These are phyloP conservation scores for Phortica okadai DNA, from an alignment of 2,888 invertebrate species.

Conservation along the genomic window DNA sequence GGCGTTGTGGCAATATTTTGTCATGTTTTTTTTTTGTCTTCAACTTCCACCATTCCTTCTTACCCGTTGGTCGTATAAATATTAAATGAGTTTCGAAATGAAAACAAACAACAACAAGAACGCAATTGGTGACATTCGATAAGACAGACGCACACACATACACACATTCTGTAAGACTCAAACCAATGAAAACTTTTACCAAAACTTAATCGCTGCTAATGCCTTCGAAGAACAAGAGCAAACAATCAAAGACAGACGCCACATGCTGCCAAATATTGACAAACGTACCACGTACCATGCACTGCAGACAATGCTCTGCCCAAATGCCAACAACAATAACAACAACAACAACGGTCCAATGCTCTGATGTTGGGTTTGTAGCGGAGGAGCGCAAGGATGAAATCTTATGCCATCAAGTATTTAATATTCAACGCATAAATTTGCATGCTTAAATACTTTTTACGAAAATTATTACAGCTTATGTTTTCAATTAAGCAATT, in stretches of 20 bases:
- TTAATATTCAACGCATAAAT: constrained; percentile 53
- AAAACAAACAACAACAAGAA: not conserved
- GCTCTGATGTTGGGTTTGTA: not conserved
- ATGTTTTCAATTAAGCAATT: constrained; percentile 69
- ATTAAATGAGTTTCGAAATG: not conserved
- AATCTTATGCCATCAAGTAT: not conserved
- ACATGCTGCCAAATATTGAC: constrained; percentile 19
- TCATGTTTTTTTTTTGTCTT: not conserved
- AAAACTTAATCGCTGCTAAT: constrained; percentile 9
- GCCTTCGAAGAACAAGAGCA: not conserved
- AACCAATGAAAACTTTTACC: not conserved
- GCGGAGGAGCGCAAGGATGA: not conserved
- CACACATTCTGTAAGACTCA: not conserved
- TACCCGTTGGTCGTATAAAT: not conserved
- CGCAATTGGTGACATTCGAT: not conserved
- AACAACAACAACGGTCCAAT: not conserved
- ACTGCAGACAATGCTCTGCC: not conserved
- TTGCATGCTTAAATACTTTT: constrained; percentile 58
- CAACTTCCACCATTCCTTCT: no score
- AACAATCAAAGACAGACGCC: constrained; percentile 12
- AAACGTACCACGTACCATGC: not conserved
- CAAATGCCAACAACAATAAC: no score
- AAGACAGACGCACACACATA: not conserved
- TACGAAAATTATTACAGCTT: constrained; percentile 62
- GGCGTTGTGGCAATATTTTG: not conserved